Evolutionary conservation across 2,113 vertebrate species (phyloP), one percentile per base, ranked within the genome.

Genomic region (Ophiodon elongatus): DNA sequence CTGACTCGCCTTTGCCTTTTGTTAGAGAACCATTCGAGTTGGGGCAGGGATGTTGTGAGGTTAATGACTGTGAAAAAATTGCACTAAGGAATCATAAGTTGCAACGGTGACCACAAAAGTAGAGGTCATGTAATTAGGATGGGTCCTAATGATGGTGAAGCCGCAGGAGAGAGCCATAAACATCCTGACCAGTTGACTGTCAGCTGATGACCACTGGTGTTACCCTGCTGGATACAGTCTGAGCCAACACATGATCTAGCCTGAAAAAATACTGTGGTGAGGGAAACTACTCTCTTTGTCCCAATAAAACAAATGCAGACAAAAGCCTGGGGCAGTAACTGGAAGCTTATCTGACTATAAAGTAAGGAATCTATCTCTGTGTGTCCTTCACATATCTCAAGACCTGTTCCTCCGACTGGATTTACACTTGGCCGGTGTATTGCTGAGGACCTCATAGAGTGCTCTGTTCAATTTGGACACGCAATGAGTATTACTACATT

Each of bases 161-260:
- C 89, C 84, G 8, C 69, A 63, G 82, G 91, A 92, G 91, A 59
- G 63, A 21, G 63, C 60, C 80, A 54, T 59, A 79, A 90, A 90
- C 89, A 83, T 92, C 91, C 85, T 78, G 85, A 79, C 33, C 80
- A 29, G 45, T 82, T 66, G 57, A 33, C 78, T 73, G 88, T 85
- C 78, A 84, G 82, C 83, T 66, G 83, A 86, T 77, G 71, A 31
- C 56, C 59, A 35, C 79, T 77, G 87, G 83, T 60, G 72, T 79
- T 89, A 94, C 91, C 73, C 92, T 91, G 92, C 92, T 91, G 92
- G 90, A 71, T 31, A 68, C 23, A 45, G 86, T 81, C 83, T 80
- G 75, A 78, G 72, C 62, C 31, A 8, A 63, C 62, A 41, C 11
- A 54, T 45, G 11, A 29, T 29, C 27, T n/a, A 33, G 10, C 45